Conservation (phyloP, 2,797 vertebrate species). For the Acanthopagrus latus region DNA sequence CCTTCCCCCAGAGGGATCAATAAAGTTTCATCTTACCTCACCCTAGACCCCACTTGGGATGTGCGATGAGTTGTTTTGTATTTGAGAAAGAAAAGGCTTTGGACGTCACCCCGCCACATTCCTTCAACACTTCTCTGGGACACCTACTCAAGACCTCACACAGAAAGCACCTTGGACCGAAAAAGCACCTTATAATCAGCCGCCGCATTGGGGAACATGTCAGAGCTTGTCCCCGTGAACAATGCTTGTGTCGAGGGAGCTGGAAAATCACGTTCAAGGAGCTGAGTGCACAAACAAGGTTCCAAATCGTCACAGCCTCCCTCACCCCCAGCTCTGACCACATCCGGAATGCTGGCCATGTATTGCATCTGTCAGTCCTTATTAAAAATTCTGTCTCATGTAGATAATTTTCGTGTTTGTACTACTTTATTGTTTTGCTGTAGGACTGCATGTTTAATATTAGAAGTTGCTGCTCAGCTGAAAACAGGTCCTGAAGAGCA, state of each 20-base stretch:
- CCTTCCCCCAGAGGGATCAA: neutral
- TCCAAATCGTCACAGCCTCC: slow-evolving; percentile 14
- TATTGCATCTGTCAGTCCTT: neutral
- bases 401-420: neutral
- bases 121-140: slow-evolving; percentile 56
- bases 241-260: slow-evolving; percentile 62
- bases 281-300: slow-evolving; percentile 36
- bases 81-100: slow-evolving; percentile 34
- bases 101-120: slow-evolving; percentile 63
- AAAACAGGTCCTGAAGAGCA: neutral
- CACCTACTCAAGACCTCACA: slow-evolving; percentile 62
- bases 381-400: neutral
- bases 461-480: too few relatives aligned
- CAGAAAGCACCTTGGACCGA: slow-evolving; percentile 55
- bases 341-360: neutral
- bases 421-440: neutral
- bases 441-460: rapidly evolving
- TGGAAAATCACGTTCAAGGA: slow-evolving; percentile 62
- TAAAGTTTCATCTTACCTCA: neutral
- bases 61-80: slow-evolving; percentile 10
- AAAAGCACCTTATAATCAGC: slow-evolving; percentile 69
- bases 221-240: slow-evolving; percentile 62
- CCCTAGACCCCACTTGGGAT: neutral
- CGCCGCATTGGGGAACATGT: slow-evolving; percentile 55
- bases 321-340: neutral